phyloP scores from a whole-genome alignment of 2,797 vertebrate species.

The Sebastes diaconus region DNA sequence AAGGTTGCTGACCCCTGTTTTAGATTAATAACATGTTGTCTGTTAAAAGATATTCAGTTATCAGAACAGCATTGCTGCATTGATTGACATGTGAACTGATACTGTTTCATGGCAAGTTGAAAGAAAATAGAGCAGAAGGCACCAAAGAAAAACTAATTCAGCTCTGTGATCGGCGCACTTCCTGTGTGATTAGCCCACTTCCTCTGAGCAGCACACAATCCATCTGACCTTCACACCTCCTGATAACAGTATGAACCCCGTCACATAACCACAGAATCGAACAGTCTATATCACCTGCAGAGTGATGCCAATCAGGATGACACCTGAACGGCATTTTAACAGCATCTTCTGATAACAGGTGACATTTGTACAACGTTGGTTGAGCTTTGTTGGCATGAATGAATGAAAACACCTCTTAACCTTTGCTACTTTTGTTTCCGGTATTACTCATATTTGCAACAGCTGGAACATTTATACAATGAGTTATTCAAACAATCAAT shows the following conservation, averaged over 20 bases:
- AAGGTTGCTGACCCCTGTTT: background rate
- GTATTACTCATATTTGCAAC: background rate
- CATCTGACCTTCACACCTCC: slow-evolving; percentile 35
- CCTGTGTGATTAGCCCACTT: background rate
- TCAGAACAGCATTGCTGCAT: background rate
- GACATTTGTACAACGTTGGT: slow-evolving; percentile 48
- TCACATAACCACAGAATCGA: background rate
- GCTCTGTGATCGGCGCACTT: background rate
- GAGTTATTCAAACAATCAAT: background rate
- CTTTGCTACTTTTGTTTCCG: slow-evolving; percentile 3
- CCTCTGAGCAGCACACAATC: background rate
- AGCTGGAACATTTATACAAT: background rate
- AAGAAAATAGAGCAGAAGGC: too few relatives aligned
- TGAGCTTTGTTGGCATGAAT: slow-evolving; percentile 1
- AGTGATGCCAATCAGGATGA: slow-evolving; percentile 40
- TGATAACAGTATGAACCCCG: slow-evolving; percentile 28
- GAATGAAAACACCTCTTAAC: background rate
- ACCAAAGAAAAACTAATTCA: background rate
- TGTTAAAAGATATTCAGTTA: background rate
- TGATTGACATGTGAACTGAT: background rate
- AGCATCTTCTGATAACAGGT: slow-evolving; percentile 37
- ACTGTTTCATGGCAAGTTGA: too few relatives aligned
- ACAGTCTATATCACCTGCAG: background rate
- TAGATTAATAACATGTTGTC: background rate
- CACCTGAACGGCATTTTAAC: slow-evolving; percentile 40